phyloP scores from a whole-genome alignment of 1,140 invertebrate genomes.

The Lethocerus indicus region DNA sequence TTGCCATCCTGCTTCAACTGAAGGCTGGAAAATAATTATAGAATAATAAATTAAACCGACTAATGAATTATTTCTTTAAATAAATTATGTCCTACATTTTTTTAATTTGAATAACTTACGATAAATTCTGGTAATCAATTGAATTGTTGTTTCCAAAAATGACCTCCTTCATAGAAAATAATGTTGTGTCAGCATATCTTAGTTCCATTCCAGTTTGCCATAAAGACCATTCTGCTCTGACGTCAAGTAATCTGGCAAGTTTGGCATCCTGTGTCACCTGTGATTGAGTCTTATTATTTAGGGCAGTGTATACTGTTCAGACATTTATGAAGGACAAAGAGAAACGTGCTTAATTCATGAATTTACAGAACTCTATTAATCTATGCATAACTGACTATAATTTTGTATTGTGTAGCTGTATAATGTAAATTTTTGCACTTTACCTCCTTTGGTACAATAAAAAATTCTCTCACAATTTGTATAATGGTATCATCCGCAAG shows the following conservation, averaged over 20 bases:
- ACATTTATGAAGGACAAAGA: too few relatives aligned
- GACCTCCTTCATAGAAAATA: conserved; percentile 75
- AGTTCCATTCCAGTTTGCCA: conserved; percentile 92
- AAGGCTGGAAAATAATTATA: conserved; percentile 31
- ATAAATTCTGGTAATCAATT: conserved; percentile 26
- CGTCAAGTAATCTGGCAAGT: conserved; percentile 41
- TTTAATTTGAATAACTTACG: too few relatives aligned
- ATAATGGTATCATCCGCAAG: conserved; percentile 77
- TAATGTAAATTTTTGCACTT: conserved; percentile 14
- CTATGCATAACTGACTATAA: too few relatives aligned
- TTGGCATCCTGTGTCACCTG: conserved; percentile 42
- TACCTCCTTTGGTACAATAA: conserved; percentile 41
- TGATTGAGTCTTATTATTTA: too few relatives aligned
- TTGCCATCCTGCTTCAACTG: conserved; percentile 60
- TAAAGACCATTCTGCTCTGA: conserved; percentile 75
- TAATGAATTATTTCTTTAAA: conserved; percentile 7
- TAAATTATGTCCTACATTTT: background rate
- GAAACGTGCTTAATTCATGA: too few relatives aligned
- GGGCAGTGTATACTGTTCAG: too few relatives aligned
- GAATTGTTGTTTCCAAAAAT: conserved; percentile 37
- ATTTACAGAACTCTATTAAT: too few relatives aligned
- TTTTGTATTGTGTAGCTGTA: too few relatives aligned
- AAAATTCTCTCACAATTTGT: conserved; percentile 58
- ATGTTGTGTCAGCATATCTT: conserved; percentile 55
- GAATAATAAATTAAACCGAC: background rate